phyloP scores from a whole-genome alignment of 2,113 vertebrate genomes.

The Rhabdomys dilectus region DNA sequence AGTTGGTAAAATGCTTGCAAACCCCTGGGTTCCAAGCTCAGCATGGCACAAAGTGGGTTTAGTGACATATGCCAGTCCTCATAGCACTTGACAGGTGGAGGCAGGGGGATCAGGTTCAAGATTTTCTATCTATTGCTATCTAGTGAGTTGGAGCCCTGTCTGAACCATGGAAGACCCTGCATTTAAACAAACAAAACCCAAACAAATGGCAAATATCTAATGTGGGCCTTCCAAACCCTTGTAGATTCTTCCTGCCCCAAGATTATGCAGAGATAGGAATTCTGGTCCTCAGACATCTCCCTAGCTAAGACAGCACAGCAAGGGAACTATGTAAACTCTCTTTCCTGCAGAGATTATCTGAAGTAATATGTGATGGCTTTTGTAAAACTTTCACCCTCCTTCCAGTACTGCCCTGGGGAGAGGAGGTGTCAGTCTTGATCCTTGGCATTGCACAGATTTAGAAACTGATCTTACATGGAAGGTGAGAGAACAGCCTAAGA shows the following conservation, averaged over 20 bases:
- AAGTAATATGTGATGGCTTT: background rate
- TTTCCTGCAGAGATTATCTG: background rate
- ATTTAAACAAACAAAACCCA: background rate
- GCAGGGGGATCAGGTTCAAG: background rate
- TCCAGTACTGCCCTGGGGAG: background rate
- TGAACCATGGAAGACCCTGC: background rate
- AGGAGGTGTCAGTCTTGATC: rapidly evolving
- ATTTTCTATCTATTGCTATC: too few species aligned
- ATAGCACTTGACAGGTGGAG: background rate
- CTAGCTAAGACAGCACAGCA: background rate
- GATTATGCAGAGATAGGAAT: background rate
- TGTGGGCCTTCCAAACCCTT: background rate
- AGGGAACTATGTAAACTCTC: background rate
- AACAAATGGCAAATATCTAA: background rate
- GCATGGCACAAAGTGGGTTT: background rate
- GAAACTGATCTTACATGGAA: background rate
- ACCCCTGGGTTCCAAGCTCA: background rate
- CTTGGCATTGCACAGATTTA: background rate
- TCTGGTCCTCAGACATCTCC: background rate
- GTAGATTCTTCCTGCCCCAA: background rate
- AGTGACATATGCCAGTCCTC: background rate
- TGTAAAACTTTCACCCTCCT: background rate
- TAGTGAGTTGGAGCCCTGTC: background rate
- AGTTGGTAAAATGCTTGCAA: background rate
- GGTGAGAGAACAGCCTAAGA: slow-evolving; percentile 54